Evolutionary conservation across 2,797 vertebrate genomes (phyloP).

Genomic region (Diplodus sargus): DNA sequence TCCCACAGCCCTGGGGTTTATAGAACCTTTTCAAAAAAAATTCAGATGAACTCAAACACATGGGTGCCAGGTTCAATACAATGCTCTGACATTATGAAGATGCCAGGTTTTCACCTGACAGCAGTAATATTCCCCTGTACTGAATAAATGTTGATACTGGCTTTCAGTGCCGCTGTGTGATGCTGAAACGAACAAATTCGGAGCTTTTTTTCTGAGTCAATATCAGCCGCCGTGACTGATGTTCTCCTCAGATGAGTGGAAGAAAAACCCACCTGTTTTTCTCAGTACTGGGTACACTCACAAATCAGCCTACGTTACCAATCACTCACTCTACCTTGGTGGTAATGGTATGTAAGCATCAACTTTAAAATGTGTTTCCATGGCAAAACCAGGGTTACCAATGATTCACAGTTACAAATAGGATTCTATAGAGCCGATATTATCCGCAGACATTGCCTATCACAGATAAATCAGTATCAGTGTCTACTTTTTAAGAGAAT

Average conservation of each 20-base stretch:
- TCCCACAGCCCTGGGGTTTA: constrained; percentile 18
- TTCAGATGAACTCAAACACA: constrained; percentile 3
- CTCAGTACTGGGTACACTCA: not conserved
- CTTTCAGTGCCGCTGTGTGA: not conserved
- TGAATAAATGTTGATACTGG: not conserved
- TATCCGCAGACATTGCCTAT: too few relatives aligned
- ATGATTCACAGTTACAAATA: not conserved
- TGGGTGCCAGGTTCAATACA: constrained; percentile 16
- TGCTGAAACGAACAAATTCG: not conserved
- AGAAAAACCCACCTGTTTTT: not conserved
- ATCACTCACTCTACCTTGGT: not conserved
- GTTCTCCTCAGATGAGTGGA: not conserved
- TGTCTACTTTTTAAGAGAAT: too few relatives aligned
- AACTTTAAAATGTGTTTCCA: not conserved
- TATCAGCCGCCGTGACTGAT: not conserved
- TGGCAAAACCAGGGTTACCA: not conserved
- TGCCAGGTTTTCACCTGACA: constrained; percentile 5
- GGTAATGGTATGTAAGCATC: not conserved
- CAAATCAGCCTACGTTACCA: not conserved
- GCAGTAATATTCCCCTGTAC: not conserved
- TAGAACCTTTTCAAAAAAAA: not conserved
- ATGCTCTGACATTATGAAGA: constrained; percentile 9
- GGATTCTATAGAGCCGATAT: not conserved
- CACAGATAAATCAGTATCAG: too few relatives aligned
- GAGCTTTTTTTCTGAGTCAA: not conserved